Evolutionary conservation across 1,140 invertebrate genomes (phyloP).

Genomic region (Sinonovacula constricta): DNA sequence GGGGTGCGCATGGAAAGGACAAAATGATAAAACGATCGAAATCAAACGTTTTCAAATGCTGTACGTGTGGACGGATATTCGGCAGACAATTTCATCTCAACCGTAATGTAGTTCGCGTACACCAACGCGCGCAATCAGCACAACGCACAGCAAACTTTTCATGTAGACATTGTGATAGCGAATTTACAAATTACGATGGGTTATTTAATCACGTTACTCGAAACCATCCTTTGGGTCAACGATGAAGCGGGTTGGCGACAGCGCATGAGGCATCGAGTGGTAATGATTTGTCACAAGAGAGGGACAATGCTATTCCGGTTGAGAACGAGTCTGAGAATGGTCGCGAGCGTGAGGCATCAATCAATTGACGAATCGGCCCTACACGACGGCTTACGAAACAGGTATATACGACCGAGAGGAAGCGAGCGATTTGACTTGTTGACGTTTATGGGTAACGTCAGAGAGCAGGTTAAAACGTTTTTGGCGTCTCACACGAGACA

Average conservation of each 20-base stretch:
- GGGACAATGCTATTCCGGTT: not conserved
- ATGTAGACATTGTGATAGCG: not conserved
- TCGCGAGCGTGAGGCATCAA: not conserved
- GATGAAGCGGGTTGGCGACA: not conserved
- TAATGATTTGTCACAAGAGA: not conserved
- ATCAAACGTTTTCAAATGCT: conserved; percentile 1
- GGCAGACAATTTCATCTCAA: not conserved
- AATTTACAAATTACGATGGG: conserved; percentile 2
- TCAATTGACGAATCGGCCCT: not conserved
- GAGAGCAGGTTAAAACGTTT: not conserved
- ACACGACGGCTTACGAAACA: not conserved
- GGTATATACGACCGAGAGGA: not conserved
- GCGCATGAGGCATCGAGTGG: not conserved
- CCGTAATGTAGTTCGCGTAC: not conserved
- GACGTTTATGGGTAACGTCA: conserved; percentile 9
- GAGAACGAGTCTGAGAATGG: not conserved
- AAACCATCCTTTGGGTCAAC: not conserved
- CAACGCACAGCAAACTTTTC: not conserved
- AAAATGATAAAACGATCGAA: not conserved
- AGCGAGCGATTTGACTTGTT: conserved; percentile 11
- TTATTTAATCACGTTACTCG: not conserved
- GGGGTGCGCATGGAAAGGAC: not conserved
- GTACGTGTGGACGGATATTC: conserved; percentile 5
- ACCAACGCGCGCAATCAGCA: not conserved
- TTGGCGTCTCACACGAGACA: not conserved